Percentiles rank a stretch among this genome's conserved stretches.
Evolutionary conservation across 2,888 invertebrate genomes (phyloP).

Genomic region (Plebejus anna): DNA sequence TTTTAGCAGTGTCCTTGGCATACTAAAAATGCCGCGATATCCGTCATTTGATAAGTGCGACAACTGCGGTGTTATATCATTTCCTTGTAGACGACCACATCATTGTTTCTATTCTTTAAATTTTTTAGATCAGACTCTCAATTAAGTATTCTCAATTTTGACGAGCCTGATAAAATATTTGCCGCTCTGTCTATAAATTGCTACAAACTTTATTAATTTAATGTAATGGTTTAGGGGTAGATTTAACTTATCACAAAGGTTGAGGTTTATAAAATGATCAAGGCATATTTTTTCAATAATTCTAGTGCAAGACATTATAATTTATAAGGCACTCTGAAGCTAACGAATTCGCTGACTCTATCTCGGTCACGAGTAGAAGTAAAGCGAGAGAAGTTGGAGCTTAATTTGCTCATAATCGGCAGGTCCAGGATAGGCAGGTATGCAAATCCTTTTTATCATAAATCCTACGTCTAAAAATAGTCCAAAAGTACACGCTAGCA

Average conservation of each 20-base stretch:
- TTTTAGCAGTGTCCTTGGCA: constrained; percentile 20
- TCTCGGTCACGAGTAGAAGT: neutral
- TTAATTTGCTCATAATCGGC: neutral
- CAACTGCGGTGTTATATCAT: neutral
- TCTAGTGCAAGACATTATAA: neutral
- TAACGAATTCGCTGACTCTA: neutral
- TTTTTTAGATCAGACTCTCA: neutral
- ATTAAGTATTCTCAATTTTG: neutral
- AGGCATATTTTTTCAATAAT: neutral
- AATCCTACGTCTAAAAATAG: constrained; percentile 39
- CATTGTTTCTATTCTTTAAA: constrained; percentile 5
- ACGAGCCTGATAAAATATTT: neutral
- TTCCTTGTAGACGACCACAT: neutral
- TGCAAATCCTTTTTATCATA: constrained; percentile 42
- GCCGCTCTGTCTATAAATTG: neutral
- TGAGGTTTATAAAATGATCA: neutral
- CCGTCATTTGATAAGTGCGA: constrained; percentile 23
- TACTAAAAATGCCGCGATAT: constrained; percentile 19
- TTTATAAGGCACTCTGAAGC: neutral
- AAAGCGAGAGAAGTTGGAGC: neutral
- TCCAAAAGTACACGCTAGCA: constrained; percentile 53
- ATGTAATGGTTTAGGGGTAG: neutral
- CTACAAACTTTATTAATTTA: neutral
- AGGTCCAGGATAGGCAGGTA: neutral
- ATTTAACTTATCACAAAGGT: neutral